These are phyloP conservation scores for Saxidomus purpurata DNA, from an alignment of 1,140 invertebrate genomes.

Conservation along the genomic window DNA sequence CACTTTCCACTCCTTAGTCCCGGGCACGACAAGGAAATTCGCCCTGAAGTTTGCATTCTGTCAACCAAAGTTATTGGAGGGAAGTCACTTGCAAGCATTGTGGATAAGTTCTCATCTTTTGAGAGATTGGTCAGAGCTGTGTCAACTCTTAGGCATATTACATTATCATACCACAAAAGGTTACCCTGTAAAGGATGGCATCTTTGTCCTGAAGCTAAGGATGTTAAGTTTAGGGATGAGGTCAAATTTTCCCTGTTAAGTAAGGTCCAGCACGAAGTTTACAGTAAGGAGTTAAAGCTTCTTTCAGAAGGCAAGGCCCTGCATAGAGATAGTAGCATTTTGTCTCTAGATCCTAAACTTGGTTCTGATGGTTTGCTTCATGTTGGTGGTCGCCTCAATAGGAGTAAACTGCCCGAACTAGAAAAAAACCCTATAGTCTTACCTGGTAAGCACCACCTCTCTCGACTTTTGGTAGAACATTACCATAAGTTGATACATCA, in stretches of 20 bases:
- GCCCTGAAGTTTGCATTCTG: neutral
- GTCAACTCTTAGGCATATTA: neutral
- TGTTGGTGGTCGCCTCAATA: slow-evolving; percentile 18
- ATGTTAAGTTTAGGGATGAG: neutral
- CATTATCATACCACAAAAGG: slow-evolving; percentile 18
- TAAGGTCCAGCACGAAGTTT: neutral
- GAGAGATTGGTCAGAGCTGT: neutral
- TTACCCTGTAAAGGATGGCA: slow-evolving; percentile 53
- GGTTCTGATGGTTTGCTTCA: neutral
- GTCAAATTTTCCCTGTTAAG: neutral
- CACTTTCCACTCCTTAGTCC: slow-evolving; percentile 8
- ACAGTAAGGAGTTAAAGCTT: neutral
- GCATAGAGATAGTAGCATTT: neutral
- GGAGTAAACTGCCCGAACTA: neutral
- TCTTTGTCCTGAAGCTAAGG: neutral
- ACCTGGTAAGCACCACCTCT: slow-evolving; percentile 30
- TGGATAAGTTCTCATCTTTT: neutral
- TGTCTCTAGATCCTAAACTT: neutral
- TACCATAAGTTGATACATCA: slow-evolving; percentile 48
- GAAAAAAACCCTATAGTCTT: slow-evolving; percentile 53
- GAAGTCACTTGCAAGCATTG: neutral
- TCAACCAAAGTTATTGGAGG: neutral
- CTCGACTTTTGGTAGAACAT: slow-evolving; percentile 33
- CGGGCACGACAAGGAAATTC: slow-evolving; percentile 5
- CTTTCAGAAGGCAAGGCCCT: neutral